Conservation (phyloP, 2,888 invertebrate genomes). For the Parapristionchus giblindavisi region DNA sequence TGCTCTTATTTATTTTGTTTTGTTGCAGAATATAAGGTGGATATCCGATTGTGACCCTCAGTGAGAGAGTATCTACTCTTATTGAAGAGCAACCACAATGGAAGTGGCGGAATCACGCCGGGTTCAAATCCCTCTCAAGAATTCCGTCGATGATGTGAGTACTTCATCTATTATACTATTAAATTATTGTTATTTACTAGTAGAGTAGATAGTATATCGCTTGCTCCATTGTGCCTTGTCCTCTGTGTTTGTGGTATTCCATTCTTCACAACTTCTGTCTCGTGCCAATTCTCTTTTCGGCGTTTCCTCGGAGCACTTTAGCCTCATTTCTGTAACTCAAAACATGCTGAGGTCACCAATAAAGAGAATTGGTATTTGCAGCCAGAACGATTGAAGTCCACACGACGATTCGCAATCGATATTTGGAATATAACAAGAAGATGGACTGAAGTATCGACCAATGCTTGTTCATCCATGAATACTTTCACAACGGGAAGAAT, state of each 20-base stretch:
- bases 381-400: slow-evolving; percentile 47
- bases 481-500: slow-evolving; percentile 47
- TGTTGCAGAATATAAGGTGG: slow-evolving; percentile 6
- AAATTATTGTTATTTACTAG: too few relatives aligned
- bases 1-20: background rate
- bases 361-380: slow-evolving; percentile 43
- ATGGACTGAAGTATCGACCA: slow-evolving; percentile 47
- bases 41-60: background rate
- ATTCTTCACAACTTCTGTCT: too few relatives aligned
- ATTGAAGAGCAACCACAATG: slow-evolving; percentile 37
- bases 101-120: slow-evolving; percentile 5
- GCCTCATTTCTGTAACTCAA: background rate
- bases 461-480: slow-evolving; percentile 41
- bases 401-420: slow-evolving; percentile 53
- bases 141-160: slow-evolving; percentile 37
- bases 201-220: too few relatives aligned
- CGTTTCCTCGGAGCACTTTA: slow-evolving; percentile 27
- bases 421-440: slow-evolving; percentile 58
- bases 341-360: background rate
- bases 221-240: too few relatives aligned
- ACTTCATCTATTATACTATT: background rate
- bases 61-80: slow-evolving; percentile 1
- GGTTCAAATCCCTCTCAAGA: slow-evolving; percentile 36
- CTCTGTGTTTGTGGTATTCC: too few relatives aligned
- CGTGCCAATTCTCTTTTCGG: slow-evolving; percentile 14